Evolutionary conservation across 2,888 invertebrate species (phyloP).

Genomic region (Himalopsyche tibetana): DNA sequence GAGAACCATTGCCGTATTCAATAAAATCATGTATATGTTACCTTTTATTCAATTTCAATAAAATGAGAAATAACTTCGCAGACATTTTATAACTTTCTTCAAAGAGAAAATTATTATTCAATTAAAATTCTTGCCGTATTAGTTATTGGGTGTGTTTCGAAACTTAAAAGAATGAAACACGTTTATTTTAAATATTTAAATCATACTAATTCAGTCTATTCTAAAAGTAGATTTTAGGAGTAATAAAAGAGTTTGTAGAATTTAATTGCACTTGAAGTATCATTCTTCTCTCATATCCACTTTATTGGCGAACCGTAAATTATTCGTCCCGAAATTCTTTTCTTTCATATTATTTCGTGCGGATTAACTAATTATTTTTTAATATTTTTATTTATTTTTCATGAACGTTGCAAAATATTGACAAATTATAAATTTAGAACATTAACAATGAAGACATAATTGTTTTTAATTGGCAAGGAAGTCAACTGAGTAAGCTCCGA

Average conservation of each 20-base stretch:
- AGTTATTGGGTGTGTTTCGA: not conserved
- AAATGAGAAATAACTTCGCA: not conserved
- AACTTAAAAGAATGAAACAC: not conserved
- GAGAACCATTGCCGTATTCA: not conserved
- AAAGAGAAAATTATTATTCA: constrained; percentile 4
- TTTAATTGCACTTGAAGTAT: not conserved
- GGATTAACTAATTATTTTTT: no score
- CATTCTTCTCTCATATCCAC: not conserved
- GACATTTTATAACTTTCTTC: not conserved
- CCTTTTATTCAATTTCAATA: not conserved
- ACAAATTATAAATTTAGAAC: no score
- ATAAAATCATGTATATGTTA: not conserved
- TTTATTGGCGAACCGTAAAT: not conserved
- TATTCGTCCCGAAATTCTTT: no score
- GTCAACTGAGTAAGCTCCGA: no score
- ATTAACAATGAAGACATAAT: no score
- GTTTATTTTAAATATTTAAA: constrained; percentile 8
- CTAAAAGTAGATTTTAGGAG: not conserved
- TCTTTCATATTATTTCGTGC: no score
- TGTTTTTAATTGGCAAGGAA: no score
- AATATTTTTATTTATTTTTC: no score
- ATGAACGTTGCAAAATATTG: no score
- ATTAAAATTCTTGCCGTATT: not conserved
- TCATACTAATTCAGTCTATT: not conserved
- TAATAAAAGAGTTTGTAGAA: not conserved